phyloP scores from a whole-genome alignment of 2,888 invertebrate species.

The Euspilapteryx auroguttella region DNA sequence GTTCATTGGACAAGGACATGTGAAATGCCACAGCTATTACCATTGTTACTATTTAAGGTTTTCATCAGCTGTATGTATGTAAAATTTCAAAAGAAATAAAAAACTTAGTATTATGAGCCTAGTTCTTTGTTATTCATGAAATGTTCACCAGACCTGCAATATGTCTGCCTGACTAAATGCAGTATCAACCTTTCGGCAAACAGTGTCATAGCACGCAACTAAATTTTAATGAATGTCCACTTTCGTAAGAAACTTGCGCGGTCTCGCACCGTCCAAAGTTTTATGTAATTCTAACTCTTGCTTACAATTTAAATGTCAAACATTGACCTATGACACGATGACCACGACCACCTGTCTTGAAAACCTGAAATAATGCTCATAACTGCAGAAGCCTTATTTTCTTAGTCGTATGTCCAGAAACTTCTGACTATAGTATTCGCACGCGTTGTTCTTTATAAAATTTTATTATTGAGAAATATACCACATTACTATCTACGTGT shows the following conservation, averaged over 20 bases:
- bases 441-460: too few relatives aligned
- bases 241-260: conserved; percentile 20
- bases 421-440: too few relatives aligned
- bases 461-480: too few relatives aligned
- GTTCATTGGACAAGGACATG: conserved; percentile 26
- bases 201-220: conserved; percentile 22
- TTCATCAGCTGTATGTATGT: too few relatives aligned
- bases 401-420: background rate
- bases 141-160: too few relatives aligned
- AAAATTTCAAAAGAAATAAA: too few relatives aligned
- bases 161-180: too few relatives aligned
- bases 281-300: conserved; percentile 32
- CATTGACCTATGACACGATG: conserved; percentile 40
- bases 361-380: conserved; percentile 8
- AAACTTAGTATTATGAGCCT: too few relatives aligned
- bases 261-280: conserved; percentile 11
- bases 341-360: conserved; percentile 27
- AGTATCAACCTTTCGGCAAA: conserved; percentile 25
- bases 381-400: conserved; percentile 7
- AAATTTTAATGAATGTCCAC: conserved; percentile 27
- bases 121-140: too few relatives aligned
- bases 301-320: conserved; percentile 42
- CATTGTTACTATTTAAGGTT: conserved; percentile 9
- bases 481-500: too few relatives aligned
- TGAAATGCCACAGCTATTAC: background rate